Evolutionary conservation across 2,113 vertebrate species (phyloP).

Genomic region (Dunckerocampus dactyliophorus): DNA sequence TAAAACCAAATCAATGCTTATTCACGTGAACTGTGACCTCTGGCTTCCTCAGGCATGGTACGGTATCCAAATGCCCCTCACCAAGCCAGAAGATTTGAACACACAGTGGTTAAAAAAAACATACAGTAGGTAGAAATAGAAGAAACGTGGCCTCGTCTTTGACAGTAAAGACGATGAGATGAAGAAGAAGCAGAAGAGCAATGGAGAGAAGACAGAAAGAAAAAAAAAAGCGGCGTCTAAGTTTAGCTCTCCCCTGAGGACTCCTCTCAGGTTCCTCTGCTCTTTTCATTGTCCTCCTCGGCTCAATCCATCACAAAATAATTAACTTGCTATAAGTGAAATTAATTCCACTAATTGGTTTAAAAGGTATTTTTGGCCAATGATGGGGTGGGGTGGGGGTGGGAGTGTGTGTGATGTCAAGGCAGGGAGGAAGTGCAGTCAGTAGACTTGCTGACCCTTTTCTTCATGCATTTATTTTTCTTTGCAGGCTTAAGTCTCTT

Average conservation of each 20-base stretch:
- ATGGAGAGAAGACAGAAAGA: constrained; percentile 14
- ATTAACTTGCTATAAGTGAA: constrained; percentile 83
- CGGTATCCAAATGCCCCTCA: no score
- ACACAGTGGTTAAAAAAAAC: no score
- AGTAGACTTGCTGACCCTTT: constrained; percentile 8
- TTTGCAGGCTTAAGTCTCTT: no score
- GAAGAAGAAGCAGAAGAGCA: constrained; percentile 32
- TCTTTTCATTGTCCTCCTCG: constrained; percentile 59
- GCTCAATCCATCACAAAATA: constrained; percentile 75
- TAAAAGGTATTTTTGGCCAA: constrained; percentile 76
- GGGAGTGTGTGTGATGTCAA: constrained; percentile 31
- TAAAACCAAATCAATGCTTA: no score
- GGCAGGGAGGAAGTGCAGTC: constrained; percentile 48
- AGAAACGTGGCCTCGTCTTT: not conserved
- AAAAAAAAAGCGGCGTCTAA: constrained; percentile 58
- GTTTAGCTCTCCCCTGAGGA: constrained; percentile 70
- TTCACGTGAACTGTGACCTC: no score
- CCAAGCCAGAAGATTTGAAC: no score
- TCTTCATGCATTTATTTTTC: no score
- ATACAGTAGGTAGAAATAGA: no score
- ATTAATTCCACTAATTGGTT: constrained; percentile 82
- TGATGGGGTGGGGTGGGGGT: constrained; percentile 23
- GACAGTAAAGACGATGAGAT: constrained; percentile 2
- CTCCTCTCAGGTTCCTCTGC: constrained; percentile 62
- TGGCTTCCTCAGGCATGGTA: no score